Evolutionary conservation across 2,113 vertebrate species (phyloP).

Genomic region (Paedocypris sp.): DNA sequence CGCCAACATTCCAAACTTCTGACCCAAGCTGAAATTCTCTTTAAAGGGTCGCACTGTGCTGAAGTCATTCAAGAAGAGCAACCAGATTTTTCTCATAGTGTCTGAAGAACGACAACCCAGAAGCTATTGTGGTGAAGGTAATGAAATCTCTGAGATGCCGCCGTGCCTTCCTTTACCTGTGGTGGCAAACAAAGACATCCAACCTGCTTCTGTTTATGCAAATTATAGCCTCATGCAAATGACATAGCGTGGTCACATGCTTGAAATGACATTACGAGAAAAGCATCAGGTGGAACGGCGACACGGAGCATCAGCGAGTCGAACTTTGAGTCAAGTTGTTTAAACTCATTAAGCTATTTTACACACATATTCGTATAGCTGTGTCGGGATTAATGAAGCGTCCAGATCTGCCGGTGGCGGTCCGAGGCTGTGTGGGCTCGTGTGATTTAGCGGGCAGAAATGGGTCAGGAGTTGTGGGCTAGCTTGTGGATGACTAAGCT

Average conservation of each 20-base stretch:
- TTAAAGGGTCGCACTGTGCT: not conserved
- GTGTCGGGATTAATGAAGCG: not conserved
- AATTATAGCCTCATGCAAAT: conserved; percentile 1
- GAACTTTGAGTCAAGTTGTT: not conserved
- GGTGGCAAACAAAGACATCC: not conserved
- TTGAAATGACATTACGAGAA: conserved; percentile 14
- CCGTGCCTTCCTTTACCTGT: conserved; percentile 3
- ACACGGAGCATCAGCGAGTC: not conserved
- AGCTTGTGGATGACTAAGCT: conserved; percentile 13
- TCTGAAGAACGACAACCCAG: not conserved
- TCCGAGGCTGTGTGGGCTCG: not conserved
- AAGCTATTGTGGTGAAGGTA: not conserved
- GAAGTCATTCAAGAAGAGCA: not conserved
- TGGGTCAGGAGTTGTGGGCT: conserved; percentile 8
- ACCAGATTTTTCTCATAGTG: not conserved
- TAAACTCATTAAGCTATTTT: not conserved
- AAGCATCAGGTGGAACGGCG: not conserved
- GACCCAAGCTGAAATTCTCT: not conserved
- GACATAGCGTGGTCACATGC: not conserved
- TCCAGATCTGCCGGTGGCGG: not conserved
- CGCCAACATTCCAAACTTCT: not conserved
- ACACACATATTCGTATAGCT: not conserved
- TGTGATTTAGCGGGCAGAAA: not conserved
- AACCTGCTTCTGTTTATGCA: conserved; percentile 1
- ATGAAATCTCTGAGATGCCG: not conserved